Conservation (phyloP, 2,888 invertebrate genomes). For the Caenorhabditis auriculariae region DNA sequence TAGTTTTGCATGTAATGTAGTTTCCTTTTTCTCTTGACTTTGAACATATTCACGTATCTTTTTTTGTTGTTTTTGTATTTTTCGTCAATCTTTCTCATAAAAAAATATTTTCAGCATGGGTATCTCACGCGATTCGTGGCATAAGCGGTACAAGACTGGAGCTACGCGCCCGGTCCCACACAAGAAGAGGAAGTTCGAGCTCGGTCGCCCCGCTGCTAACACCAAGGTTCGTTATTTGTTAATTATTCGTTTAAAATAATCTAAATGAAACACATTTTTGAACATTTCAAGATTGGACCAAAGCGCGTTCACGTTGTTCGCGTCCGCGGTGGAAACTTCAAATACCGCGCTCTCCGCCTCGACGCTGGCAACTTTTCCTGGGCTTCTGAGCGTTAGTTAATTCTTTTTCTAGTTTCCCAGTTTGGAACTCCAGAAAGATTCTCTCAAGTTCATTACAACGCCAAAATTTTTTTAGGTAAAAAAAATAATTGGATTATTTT, state of each 20-base stretch:
- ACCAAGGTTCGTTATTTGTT: conserved; percentile 76
- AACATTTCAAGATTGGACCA: conserved; percentile 82
- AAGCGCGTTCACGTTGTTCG: conserved; percentile 91
- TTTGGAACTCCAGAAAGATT: too few species aligned
- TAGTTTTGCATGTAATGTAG: too few species aligned
- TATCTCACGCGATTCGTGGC: conserved; percentile 99
- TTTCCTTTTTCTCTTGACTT: too few species aligned
- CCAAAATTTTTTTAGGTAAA: too few species aligned
- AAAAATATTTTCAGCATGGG: conserved; percentile 74
- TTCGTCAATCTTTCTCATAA: too few species aligned
- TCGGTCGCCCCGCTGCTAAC: conserved; percentile 97
- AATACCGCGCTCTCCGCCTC: conserved; percentile 91
- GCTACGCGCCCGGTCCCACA: conserved; percentile 94
- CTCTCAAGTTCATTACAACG: too few species aligned
- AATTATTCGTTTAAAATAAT: not conserved
- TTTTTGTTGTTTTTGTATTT: too few species aligned
- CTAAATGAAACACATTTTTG: not conserved
- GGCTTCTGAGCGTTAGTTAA: conserved; percentile 96
- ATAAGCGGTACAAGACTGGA: conserved; percentile 97
- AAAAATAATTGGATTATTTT: too few species aligned
- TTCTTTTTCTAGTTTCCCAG: too few species aligned
- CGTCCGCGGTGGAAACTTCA: conserved; percentile 86
- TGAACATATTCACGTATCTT: too few species aligned
- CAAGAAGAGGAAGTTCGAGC: conserved; percentile 99
- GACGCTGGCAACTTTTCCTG: conserved; percentile 95